Percentiles rank a stretch among this genome's conserved stretches.
Conservation (phyloP, 1,140 invertebrate species). For the Batillaria attramentaria region DNA sequence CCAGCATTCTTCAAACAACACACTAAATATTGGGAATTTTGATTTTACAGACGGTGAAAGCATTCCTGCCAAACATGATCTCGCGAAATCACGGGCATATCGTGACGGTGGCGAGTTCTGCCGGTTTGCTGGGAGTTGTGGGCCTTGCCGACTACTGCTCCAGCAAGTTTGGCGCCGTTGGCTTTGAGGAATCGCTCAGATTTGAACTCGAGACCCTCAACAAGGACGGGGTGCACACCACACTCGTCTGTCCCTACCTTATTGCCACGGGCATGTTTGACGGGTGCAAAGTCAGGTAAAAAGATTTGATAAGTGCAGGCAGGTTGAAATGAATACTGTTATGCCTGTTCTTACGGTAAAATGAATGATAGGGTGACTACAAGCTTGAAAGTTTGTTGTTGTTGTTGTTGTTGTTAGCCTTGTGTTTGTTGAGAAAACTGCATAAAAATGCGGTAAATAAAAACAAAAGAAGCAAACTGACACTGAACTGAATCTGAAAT, state of each 20-base stretch:
- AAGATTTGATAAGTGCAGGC: background rate
- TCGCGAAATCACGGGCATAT: conserved; percentile 89
- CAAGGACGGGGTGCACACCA: conserved; percentile 83
- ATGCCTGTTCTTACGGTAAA: background rate
- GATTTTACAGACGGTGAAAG: conserved; percentile 75
- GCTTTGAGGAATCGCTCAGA: conserved; percentile 85
- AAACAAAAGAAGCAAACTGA: too few species aligned
- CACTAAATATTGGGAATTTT: background rate
- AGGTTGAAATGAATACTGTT: background rate
- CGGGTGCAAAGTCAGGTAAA: conserved; percentile 86
- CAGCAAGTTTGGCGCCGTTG: conserved; percentile 94
- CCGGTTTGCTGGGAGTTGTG: conserved; percentile 77
- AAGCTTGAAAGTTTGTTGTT: too few species aligned
- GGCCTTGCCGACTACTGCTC: conserved; percentile 96
- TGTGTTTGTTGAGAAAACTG: background rate
- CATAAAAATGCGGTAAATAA: too few species aligned
- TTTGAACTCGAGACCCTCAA: conserved; percentile 58
- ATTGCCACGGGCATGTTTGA: conserved; percentile 97
- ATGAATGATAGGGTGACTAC: background rate
- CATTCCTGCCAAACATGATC: conserved; percentile 87
- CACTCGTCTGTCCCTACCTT: conserved; percentile 95
- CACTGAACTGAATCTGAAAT: too few species aligned
- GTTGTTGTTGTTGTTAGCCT: background rate
- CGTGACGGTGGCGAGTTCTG: conserved; percentile 94
- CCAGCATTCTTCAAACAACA: background rate